Evolutionary conservation across 2,888 invertebrate genomes (phyloP).

Genomic region (Kuschelorhynchus macadamiae): DNA sequence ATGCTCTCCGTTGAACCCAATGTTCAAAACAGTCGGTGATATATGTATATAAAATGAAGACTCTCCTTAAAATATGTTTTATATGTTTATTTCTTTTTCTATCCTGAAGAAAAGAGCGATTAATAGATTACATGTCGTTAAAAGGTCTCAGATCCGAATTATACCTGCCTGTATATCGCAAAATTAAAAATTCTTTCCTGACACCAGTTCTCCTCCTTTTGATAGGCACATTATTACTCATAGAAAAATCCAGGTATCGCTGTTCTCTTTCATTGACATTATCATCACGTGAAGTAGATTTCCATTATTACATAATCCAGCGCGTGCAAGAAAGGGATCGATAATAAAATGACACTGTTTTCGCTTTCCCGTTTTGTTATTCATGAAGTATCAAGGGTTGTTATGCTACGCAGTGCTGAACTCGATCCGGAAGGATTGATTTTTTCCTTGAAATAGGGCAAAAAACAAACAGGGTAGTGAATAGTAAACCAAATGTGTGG

Average conservation of each 20-base stretch:
- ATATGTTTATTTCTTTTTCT: too few species aligned
- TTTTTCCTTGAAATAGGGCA: constrained; percentile 37
- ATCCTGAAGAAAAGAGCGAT: too few species aligned
- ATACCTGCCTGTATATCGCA: constrained; percentile 34
- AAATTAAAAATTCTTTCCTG: constrained; percentile 31
- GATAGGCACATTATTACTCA: constrained; percentile 45
- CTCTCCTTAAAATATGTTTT: too few species aligned
- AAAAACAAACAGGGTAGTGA: constrained; percentile 45
- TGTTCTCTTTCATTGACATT: constrained; percentile 55
- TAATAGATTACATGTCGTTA: too few species aligned
- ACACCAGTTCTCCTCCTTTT: constrained; percentile 39
- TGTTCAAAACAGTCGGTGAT: too few species aligned
- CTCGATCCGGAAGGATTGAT: constrained; percentile 43
- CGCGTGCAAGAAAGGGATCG: constrained; percentile 54
- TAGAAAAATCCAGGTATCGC: constrained; percentile 45
- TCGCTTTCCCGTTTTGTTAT: constrained; percentile 51
- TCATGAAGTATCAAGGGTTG: constrained; percentile 51
- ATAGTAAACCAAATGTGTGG: constrained; percentile 37
- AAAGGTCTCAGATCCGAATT: too few species aligned
- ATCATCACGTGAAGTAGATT: constrained; percentile 57
- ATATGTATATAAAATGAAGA: too few species aligned
- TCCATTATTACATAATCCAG: constrained; percentile 57
- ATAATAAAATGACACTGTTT: constrained; percentile 50
- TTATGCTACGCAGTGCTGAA: constrained; percentile 41
- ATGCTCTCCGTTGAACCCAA: too few species aligned